A percentile compares a stretch with the other conserved stretches of the same genome.
phyloP scores from a whole-genome alignment of 2,888 invertebrate species.

The Amblyjoppa proteus region DNA sequence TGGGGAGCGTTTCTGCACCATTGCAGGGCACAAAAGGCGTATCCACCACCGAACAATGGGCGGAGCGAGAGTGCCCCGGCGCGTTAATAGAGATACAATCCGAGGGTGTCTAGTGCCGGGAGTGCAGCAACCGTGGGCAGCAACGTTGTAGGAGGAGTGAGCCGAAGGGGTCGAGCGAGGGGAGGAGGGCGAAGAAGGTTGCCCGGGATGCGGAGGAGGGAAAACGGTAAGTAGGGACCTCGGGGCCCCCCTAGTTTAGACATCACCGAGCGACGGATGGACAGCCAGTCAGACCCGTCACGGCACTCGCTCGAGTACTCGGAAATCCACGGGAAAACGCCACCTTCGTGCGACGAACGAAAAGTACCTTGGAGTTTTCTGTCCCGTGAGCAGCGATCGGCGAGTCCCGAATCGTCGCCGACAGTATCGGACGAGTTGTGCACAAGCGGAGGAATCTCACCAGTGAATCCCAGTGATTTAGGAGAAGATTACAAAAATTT shows the following conservation, averaged over 20 bases:
- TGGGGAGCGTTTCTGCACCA: slow-evolving; percentile 28
- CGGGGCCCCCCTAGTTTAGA: slow-evolving; percentile 84
- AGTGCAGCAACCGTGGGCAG: slow-evolving; percentile 73
- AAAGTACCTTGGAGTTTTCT: background rate
- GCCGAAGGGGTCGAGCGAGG: slow-evolving; percentile 71
- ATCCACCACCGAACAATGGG: slow-evolving; percentile 73
- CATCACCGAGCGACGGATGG: slow-evolving; percentile 85
- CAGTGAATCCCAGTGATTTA: background rate
- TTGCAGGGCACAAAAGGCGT: slow-evolving; percentile 40
- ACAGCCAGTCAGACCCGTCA: slow-evolving; percentile 85
- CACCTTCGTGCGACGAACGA: slow-evolving; percentile 3
- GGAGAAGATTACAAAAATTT: background rate
- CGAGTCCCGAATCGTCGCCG: background rate
- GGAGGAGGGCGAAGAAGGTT: slow-evolving; percentile 64
- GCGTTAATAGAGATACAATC: slow-evolving; percentile 85
- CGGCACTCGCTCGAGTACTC: slow-evolving; percentile 84
- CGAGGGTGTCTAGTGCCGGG: slow-evolving; percentile 83
- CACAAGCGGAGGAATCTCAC: background rate
- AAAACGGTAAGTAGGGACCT: slow-evolving; percentile 83
- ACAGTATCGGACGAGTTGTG: background rate
- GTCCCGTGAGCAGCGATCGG: background rate
- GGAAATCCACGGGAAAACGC: slow-evolving; percentile 80
- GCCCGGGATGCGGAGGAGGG: slow-evolving; percentile 60
- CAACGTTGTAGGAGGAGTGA: slow-evolving; percentile 81
- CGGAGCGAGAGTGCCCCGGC: slow-evolving; percentile 78